A percentile compares a stretch with the other conserved stretches of the same genome.
phyloP scores from a whole-genome alignment of 2,888 invertebrate species.

The Netelia inedita region DNA sequence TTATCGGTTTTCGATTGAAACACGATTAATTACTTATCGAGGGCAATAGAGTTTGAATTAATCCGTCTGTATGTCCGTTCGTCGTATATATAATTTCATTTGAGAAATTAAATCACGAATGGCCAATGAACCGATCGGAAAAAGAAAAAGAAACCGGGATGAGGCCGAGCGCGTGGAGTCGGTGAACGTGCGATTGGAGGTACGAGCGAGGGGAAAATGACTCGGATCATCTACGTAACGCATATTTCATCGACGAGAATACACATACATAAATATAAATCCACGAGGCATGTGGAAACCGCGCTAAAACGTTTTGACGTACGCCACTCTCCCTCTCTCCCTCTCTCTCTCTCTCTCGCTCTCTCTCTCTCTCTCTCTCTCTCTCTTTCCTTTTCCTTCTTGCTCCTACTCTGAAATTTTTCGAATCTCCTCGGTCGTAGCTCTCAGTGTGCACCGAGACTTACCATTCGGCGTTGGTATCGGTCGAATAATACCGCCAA shows the following conservation, averaged over 20 bases:
- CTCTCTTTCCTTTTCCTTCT: not conserved
- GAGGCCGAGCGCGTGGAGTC: not conserved
- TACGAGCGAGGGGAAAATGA: not conserved
- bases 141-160: not conserved
- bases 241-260: not conserved
- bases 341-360: not conserved
- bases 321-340: not conserved
- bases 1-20: no score
- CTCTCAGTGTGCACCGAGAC: not conserved
- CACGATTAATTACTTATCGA: no score
- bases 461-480: not conserved
- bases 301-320: slow-evolving; percentile 39
- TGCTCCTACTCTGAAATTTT: not conserved
- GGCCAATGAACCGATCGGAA: not conserved
- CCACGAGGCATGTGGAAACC: not conserved
- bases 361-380: not conserved
- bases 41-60: no score
- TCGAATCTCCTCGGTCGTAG: not conserved
- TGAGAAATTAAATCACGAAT: not conserved
- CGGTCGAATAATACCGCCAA: not conserved
- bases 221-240: not conserved
- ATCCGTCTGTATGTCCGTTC: no score
- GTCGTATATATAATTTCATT: not conserved
- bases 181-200: not conserved
- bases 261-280: slow-evolving; percentile 1